A percentile compares a stretch with the other conserved stretches of the same genome.
Conservation (phyloP, 2,113 vertebrate species). For the Myrmophylax atrothorax region DNA sequence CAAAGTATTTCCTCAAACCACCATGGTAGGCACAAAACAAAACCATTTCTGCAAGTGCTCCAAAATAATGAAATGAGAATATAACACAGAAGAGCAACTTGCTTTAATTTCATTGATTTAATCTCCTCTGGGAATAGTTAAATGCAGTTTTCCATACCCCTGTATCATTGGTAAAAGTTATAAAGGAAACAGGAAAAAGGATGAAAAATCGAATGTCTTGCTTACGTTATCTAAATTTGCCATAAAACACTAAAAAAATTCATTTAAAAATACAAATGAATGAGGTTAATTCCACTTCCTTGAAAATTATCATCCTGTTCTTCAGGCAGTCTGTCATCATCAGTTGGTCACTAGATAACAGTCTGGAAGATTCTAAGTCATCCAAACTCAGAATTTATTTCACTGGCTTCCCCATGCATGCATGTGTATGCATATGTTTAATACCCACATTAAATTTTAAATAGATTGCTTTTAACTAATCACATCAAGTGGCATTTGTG, state of each 20-base stretch:
- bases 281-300: background rate
- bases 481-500: constrained; percentile 38
- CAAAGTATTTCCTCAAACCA: background rate
- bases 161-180: background rate
- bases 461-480: constrained; percentile 50
- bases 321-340: background rate
- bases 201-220: background rate
- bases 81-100: background rate
- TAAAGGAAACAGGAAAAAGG: background rate
- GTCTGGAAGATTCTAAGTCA: background rate
- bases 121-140: background rate
- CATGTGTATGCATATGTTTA: background rate
- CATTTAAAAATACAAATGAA: background rate
- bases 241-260: background rate
- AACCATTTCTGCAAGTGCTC: background rate
- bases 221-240: background rate
- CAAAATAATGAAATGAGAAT: background rate
- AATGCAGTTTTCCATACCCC: background rate
- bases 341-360: background rate
- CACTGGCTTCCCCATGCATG: background rate
- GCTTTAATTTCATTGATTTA: background rate
- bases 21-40: background rate
- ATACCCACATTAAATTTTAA: constrained; percentile 37
- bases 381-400: background rate
- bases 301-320: background rate